Evolutionary conservation across 2,113 vertebrate genomes (phyloP), one percentile per base, ranked within the genome.

Genomic region (Nibea albiflora): DNA sequence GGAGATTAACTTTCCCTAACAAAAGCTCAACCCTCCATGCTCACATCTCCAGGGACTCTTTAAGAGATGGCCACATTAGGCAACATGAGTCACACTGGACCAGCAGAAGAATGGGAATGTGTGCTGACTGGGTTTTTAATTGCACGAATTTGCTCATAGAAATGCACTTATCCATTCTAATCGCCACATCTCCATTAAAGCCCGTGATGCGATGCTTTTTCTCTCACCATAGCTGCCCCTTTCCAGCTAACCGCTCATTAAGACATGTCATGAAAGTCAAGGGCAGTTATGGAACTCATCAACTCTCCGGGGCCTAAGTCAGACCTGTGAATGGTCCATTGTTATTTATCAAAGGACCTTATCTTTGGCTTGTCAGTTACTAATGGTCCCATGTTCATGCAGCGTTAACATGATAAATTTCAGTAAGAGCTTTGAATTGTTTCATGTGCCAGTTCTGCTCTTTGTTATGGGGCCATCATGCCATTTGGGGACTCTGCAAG

Each of bases 131-230:
- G 46, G 20, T 80, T 90, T 90, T 89, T 90, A 88, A 92, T 88
- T 80, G 84, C 78, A 73, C 61, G 17, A 83, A 87, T 90, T 91
- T 79, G 87, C 73, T 85, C 47, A 4, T 64, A 35, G 76, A 88
- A 74, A 76, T 39, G 50, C 87, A 53, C 76, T 82, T 57, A 67
- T 86, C 76, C n/a, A 66, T 42, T 42, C 72, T 86, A 79, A 86
- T 87, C 26, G 16, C 71, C 76, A 72, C 52, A 58, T 87, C 62
- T 81, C 61, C 70, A 88, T 91, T 90, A 87, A 89, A 81, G 28
- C 58, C 57, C 5, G 58, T 72, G 72, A 86, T 70, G 28, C 85
- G 52, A 80, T 64, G 53, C 54, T 42, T 56, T 79, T 78, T 69
- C 49, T 87, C 52, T 57, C 9, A 5, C 57, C 42, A 54, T 54